Conservation (phyloP, 2,113 vertebrate genomes). For the Callionymus lyra region DNA sequence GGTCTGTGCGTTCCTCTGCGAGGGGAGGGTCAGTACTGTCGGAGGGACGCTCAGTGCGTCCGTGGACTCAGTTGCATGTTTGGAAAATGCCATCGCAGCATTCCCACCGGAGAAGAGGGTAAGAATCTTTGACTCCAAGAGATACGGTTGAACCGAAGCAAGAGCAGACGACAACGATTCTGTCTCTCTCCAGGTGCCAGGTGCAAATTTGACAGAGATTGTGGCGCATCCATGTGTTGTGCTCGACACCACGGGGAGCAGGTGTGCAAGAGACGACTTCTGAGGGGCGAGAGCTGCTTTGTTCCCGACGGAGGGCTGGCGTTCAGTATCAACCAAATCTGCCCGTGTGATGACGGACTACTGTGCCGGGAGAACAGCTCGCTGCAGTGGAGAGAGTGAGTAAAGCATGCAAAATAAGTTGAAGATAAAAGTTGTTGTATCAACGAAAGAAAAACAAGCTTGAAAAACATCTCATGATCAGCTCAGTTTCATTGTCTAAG, state of each 20-base stretch:
- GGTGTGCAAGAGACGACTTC: conserved; percentile 72
- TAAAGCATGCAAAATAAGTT: conserved; percentile 3
- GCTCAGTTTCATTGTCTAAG: conserved; percentile 8
- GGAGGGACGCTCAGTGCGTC: conserved; percentile 73
- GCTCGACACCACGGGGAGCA: conserved; percentile 76
- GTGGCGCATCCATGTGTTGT: conserved; percentile 66
- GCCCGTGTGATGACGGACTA: conserved; percentile 75
- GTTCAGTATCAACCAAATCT: conserved; percentile 83
- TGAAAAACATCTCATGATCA: background rate
- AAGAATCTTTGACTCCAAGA: conserved; percentile 5
- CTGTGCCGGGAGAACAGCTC: conserved; percentile 55
- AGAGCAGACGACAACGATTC: background rate
- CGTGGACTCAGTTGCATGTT: conserved; percentile 77
- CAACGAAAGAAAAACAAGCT: background rate
- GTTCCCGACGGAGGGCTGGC: conserved; percentile 76
- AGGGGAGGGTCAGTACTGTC: conserved; percentile 70
- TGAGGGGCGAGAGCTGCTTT: conserved; percentile 62
- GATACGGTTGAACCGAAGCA: background rate
- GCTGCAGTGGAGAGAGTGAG: conserved; percentile 64
- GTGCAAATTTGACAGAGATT: conserved; percentile 75
- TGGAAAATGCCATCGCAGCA: conserved; percentile 74
- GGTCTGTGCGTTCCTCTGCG: conserved; percentile 69
- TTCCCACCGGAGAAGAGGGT: conserved; percentile 73
- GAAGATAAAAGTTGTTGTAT: too few species aligned
- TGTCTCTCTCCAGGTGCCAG: conserved; percentile 59